phyloP scores from a whole-genome alignment of 2,888 invertebrate genomes.

The Sarcophaga variegata region DNA sequence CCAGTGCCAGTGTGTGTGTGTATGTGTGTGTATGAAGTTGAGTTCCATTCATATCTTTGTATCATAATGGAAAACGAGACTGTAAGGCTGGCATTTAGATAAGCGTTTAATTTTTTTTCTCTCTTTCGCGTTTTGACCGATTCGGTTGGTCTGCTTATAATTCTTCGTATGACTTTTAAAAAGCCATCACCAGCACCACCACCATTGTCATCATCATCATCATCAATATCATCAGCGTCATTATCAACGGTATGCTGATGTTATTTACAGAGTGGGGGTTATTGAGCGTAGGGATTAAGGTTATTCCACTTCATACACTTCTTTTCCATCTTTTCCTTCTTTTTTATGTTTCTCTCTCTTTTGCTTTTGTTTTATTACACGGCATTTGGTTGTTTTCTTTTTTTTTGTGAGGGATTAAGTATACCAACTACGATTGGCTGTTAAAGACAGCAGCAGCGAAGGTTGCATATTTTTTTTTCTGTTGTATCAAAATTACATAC shows the following conservation, averaged over 20 bases:
- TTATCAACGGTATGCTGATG: conserved; percentile 67
- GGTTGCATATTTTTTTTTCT: not conserved
- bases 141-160: not conserved
- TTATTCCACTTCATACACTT: conserved; percentile 24
- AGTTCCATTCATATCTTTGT: conserved; percentile 76
- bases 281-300: conserved; percentile 66
- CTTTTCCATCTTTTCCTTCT: not conserved
- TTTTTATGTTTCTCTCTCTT: conserved; percentile 8
- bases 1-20: not conserved
- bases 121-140: conserved; percentile 1
- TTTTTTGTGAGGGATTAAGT: no score
- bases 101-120: conserved; percentile 74
- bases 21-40: conserved; percentile 40
- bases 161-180: conserved; percentile 53
- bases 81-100: conserved; percentile 82
- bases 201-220: conserved; percentile 24
- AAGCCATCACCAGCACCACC: conserved; percentile 54
- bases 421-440: not conserved
- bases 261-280: conserved; percentile 69
- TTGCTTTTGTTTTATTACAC: not conserved
- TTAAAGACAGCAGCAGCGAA: conserved; percentile 28
- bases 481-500: conserved; percentile 54
- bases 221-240: conserved; percentile 29
- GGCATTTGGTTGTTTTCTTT: not conserved
- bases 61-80: conserved; percentile 83